Evolutionary conservation across 2,888 invertebrate genomes (phyloP), one percentile per base, ranked within the genome.

Genomic region (Sphaerophoria rueppellii): DNA sequence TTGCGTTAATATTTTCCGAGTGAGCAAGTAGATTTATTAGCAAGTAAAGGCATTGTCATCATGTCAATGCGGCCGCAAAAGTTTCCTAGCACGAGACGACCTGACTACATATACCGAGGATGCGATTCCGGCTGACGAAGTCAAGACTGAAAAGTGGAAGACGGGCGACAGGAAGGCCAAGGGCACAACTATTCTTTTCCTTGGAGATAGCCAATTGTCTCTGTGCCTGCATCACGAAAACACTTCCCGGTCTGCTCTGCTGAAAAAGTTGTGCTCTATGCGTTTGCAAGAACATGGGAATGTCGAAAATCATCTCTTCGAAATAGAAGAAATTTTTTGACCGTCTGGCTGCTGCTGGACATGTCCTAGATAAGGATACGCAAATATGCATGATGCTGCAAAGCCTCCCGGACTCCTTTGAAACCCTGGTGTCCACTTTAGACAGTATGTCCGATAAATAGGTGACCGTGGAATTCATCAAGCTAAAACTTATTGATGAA

Each of bases 361-460:
- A 60, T 61, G 34, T 48, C 16, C 37, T 61, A 32, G 61, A 61
- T 43, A 48, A 6, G 32, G 61, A 61, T 32, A 61, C 48, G 2
- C 32, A 61, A 48, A 61, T 61, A 6, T 61, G 61, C 32, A 48
- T 61, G 61, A 48, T 61, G 40, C 12, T 60, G 4, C 58, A 60
- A 60, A 60, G 58, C n/a, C 40, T 60, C 5, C 58, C 58, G 4
- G 48, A 61, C 7, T 61, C 61, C n/a, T 61, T 48, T 9, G 61
- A 61, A n/a, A 61, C 43, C 11, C 24, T 61, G 60, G 60, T 61
- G 24, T 61, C 61, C 6, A 32, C 61, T 6, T 61, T 61, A 9
- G 61, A 48, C 32, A 61, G 61, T 61, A 32, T 32, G 0, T 48
- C 61, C 4, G 32, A 61, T 11, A 48, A 61, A 9, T 32, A 60